Evolutionary conservation across 2,113 vertebrate species (phyloP).

Genomic region (Puma concolor): DNA sequence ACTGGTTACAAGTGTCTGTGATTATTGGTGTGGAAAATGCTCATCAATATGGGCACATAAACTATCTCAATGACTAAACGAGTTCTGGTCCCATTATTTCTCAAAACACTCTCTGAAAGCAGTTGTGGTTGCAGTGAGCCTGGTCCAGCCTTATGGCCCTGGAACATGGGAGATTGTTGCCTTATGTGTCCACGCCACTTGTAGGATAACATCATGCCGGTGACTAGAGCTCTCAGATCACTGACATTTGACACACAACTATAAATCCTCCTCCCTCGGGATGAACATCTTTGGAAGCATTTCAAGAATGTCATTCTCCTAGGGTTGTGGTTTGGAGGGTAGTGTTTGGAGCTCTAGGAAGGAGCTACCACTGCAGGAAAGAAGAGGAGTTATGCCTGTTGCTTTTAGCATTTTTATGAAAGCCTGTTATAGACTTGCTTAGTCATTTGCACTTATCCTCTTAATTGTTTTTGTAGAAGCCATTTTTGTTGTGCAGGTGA

Average conservation of each 20-base stretch:
- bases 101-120: slow-evolving; percentile 48
- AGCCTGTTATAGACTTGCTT: background rate
- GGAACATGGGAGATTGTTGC: background rate
- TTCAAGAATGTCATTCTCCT: slow-evolving; percentile 74
- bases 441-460: background rate
- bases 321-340: slow-evolving; percentile 41
- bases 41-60: slow-evolving; percentile 48
- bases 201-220: slow-evolving; percentile 41
- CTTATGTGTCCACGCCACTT: background rate
- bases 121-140: background rate
- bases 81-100: slow-evolving; percentile 49
- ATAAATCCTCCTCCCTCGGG: slow-evolving; percentile 60
- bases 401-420: background rate
- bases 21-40: slow-evolving; percentile 73
- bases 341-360: slow-evolving; percentile 25
- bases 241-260: slow-evolving; percentile 70
- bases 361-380: background rate
- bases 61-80: slow-evolving; percentile 54
- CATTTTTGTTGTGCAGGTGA: background rate
- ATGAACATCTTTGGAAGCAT: slow-evolving; percentile 55
- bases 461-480: background rate
- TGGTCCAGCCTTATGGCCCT: background rate
- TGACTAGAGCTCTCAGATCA: slow-evolving; percentile 22
- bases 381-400: background rate
- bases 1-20: slow-evolving; percentile 53